Base-by-base conservation (phyloP, 2,888 invertebrate genomes). In the Drosophila diplacantha region DNA sequence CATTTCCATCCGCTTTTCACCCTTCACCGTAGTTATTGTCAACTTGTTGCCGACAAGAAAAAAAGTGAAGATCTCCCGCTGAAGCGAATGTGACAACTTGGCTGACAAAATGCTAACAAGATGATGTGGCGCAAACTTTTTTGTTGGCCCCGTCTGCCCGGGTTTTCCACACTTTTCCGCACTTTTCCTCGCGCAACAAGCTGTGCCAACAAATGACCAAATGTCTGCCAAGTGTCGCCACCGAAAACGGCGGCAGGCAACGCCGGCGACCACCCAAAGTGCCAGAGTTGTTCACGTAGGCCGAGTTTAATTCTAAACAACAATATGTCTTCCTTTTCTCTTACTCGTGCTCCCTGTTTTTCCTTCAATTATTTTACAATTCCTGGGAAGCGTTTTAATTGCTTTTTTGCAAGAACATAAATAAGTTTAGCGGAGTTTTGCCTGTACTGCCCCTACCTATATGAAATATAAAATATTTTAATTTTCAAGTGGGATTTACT, bases 31-130 rank as follows among this genome's bases (percentile, higher is more conserved):
- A 44, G 54, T 47, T 49, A 49, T 43, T 65, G 79, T 73, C 82
- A 77, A 80, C 78, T 82, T 80, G 81, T 77, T 82, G 81, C 73
- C 31, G 68, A 44, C 52, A 59, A n/a, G 20, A 3, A 51, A 43
- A 38, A 26, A 39, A 26, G 50, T 58, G 47, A 43, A 58, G 31
- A 56, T 46, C 50, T 37, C 37, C 11, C 41, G 56, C 46, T 49
- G 74, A 61, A 71, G 69, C 71, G 79, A 75, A 69, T 81, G 83
- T 83, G 79, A 84, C 83, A 82, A 73, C 74, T 79, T 74, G 82
- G 77, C 81, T 81, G 81, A 81, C 81, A 81, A 77, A 83, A 83
- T 81, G 81, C 81, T 81, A 83, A 81, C 81, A 81, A 81, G 81
- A 71, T 73, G 74, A 77, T 82, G 81, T 71, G 65, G 54, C 58